These are phyloP conservation scores for Polyommatus icarus DNA, from an alignment of 2,888 invertebrate species.

Conservation along the genomic window DNA sequence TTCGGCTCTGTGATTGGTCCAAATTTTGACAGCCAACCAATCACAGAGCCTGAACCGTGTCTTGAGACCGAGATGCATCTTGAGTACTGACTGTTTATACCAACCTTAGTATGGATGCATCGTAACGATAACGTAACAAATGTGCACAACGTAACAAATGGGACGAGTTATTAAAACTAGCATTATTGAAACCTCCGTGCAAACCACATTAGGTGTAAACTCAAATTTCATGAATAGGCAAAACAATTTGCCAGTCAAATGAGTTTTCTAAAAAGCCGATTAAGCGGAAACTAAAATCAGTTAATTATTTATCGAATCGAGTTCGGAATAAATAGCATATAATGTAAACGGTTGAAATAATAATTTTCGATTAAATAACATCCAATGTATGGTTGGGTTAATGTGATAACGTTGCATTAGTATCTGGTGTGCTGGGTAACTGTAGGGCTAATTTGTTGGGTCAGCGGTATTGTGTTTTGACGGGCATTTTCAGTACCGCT, in stretches of 20 bases:
- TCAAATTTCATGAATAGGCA: constrained; percentile 58
- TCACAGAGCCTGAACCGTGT: too few species aligned
- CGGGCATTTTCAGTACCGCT: neutral
- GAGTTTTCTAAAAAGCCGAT: constrained; percentile 79
- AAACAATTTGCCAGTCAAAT: constrained; percentile 76
- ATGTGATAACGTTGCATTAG: constrained; percentile 40
- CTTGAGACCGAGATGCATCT: too few species aligned
- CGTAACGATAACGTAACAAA: neutral
- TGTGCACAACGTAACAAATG: neutral
- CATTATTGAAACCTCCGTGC: constrained; percentile 37
- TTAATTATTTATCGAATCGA: constrained; percentile 69
- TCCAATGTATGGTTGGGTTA: constrained; percentile 38
- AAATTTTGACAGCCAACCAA: too few species aligned
- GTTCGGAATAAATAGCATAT: constrained; percentile 51
- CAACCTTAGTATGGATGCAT: too few species aligned
- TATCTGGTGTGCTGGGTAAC: constrained; percentile 18
- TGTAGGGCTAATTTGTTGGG: constrained; percentile 23
- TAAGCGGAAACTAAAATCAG: constrained; percentile 76
- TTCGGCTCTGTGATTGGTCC: too few species aligned
- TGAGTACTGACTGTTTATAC: too few species aligned
- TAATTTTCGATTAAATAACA: constrained; percentile 44
- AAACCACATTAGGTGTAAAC: constrained; percentile 53
- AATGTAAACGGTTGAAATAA: constrained; percentile 44
- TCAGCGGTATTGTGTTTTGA: constrained; percentile 19
- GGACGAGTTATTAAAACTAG: constrained; percentile 31